phyloP scores from a whole-genome alignment of 2,888 invertebrate species.

The Crioceris asparagi region DNA sequence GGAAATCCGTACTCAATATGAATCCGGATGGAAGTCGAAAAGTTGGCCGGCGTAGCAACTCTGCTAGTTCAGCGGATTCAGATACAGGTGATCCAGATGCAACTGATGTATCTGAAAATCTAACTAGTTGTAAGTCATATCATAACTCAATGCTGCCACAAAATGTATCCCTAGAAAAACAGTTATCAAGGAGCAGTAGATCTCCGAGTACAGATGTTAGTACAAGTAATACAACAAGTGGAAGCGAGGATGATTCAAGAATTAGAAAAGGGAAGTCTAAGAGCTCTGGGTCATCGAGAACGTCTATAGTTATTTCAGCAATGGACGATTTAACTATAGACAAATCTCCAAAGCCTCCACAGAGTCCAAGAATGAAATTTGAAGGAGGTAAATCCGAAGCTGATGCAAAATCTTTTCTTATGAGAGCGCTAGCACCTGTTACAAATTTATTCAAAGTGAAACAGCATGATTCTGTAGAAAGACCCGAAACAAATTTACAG shows the following conservation, averaged over 20 bases:
- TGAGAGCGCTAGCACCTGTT: conserved; percentile 63
- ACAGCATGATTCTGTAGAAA: conserved; percentile 39
- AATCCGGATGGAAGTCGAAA: conserved; percentile 40
- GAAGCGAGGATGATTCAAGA: conserved; percentile 33
- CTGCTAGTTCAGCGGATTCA: conserved; percentile 40
- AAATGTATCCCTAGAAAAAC: conserved; percentile 19
- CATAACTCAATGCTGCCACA: conserved; percentile 31
- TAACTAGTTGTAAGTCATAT: conserved; percentile 30
- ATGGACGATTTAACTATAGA: conserved; percentile 46
- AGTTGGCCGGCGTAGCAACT: conserved; percentile 36
- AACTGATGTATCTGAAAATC: conserved; percentile 33
- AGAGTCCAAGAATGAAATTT: conserved; percentile 35
- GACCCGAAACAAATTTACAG: conserved; percentile 28
- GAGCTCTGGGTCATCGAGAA: conserved; percentile 41
- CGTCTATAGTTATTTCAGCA: conserved; percentile 41
- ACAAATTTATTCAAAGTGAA: conserved; percentile 57
- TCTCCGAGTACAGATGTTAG: conserved; percentile 39
- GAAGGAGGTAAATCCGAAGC: conserved; percentile 42
- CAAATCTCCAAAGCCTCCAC: conserved; percentile 43
- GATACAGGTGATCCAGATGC: conserved; percentile 39
- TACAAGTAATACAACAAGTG: conserved; percentile 28
- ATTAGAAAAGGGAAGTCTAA: conserved; percentile 23
- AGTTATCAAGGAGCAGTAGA: conserved; percentile 23
- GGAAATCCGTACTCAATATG: conserved; percentile 64
- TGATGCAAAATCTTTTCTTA: conserved; percentile 61